A percentile compares a stretch with the other conserved stretches of the same genome.
Evolutionary conservation across 1,140 invertebrate genomes (phyloP).

Genomic region (Platorchestia sp.): DNA sequence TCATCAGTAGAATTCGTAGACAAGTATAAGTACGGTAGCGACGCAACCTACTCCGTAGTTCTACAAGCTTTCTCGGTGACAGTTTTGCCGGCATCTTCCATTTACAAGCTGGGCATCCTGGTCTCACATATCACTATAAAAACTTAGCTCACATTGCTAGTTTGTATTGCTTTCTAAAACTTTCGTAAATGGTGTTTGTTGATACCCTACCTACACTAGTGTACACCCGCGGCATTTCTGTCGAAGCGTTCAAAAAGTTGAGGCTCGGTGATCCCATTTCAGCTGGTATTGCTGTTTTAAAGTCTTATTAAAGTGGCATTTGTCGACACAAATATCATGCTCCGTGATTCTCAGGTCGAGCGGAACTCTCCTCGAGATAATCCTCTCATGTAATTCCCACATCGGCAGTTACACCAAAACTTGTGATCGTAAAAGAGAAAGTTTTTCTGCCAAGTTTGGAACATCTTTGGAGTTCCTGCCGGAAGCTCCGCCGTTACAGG

Average conservation of each 20-base stretch:
- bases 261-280: background rate
- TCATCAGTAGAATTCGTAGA: too few relatives aligned
- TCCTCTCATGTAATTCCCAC: conserved; percentile 43
- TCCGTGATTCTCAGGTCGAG: conserved; percentile 2
- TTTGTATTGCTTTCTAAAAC: background rate
- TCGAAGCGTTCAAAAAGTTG: background rate
- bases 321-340: background rate
- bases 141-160: background rate
- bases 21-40: too few relatives aligned
- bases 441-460: conserved; percentile 45
- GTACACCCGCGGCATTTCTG: background rate
- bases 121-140: background rate
- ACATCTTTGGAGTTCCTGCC: conserved; percentile 39
- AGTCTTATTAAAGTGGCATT: conserved; percentile 24
- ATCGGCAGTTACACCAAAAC: conserved; percentile 44
- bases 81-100: background rate
- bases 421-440: conserved; percentile 49
- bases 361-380: conserved; percentile 13
- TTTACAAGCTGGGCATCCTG: background rate
- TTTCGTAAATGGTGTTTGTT: background rate
- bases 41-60: background rate
- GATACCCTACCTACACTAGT: background rate
- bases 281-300: background rate
- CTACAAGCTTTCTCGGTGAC: background rate
- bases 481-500: conserved; percentile 33